Conservation (phyloP, 53 echinoderm and acorn worm species). For the Actinopyga echinites region DNA sequence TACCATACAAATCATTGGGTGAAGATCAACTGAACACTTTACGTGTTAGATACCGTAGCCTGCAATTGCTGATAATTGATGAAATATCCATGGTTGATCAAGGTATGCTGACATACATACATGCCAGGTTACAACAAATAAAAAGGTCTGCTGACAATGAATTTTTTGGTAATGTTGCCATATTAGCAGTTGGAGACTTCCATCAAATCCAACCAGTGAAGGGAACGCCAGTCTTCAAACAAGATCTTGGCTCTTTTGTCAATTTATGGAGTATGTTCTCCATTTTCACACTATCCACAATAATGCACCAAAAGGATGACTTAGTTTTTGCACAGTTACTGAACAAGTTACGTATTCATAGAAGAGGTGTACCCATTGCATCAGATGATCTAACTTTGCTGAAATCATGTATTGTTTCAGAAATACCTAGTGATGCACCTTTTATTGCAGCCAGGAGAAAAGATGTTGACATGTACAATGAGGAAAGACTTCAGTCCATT, state of each 20-base stretch:
- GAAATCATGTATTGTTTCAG: neutral
- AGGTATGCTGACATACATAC: slow-evolving; percentile 57
- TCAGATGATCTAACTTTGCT: slow-evolving; percentile 55
- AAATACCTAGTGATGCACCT: neutral
- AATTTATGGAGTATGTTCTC: slow-evolving; percentile 61
- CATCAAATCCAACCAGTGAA: slow-evolving; percentile 68
- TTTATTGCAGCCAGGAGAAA: slow-evolving; percentile 48
- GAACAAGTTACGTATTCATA: slow-evolving; percentile 43
- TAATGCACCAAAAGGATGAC: slow-evolving; percentile 83
- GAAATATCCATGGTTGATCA: slow-evolving; percentile 76
- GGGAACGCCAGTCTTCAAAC: slow-evolving; percentile 41
- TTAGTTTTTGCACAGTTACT: slow-evolving; percentile 44
- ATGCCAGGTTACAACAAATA: slow-evolving; percentile 63
- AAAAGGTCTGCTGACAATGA: slow-evolving; percentile 41
- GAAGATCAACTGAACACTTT: slow-evolving; percentile 67
- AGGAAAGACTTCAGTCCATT: slow-evolving; percentile 37
- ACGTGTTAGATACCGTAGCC: slow-evolving; percentile 38
- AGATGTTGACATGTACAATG: slow-evolving; percentile 59
- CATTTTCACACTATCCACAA: slow-evolving; percentile 47
- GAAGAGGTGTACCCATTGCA: slow-evolving; percentile 32
- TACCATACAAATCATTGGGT: slow-evolving; percentile 22
- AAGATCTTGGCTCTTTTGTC: slow-evolving; percentile 21
- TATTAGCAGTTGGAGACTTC: slow-evolving; percentile 71
- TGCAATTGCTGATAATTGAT: slow-evolving; percentile 74
- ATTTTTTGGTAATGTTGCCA: slow-evolving; percentile 58